Base-by-base conservation (phyloP, 2,888 invertebrate genomes). In the Deroplatys truncata region DNA sequence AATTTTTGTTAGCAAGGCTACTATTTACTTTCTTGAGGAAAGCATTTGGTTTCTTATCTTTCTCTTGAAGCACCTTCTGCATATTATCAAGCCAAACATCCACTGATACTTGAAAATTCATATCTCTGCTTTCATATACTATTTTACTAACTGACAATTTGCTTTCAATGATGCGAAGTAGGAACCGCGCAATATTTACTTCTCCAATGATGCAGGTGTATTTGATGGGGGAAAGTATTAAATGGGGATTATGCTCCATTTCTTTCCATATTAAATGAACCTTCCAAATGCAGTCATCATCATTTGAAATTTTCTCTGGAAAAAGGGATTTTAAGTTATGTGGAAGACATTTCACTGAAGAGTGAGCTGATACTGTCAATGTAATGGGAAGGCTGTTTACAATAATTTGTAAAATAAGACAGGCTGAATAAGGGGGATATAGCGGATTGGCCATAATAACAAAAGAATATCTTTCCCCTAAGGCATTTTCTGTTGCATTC, bases 261-360 rank as follows among this genome's bases (percentile, higher is more conserved):
- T 87, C 83, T 35, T 87, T 89, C 89, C 89, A 89, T 16, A 89
- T 89, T 28, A 89, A 56, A 10, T 25, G 83, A 83, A 87, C 82
- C 7, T 72, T 84, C 16, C 86, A 25, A 35, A 15, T 28, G 16
- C 56, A 29, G 5, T 35, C 35, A 35, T n/a, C 10, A 72, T n/a
- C 72, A 28, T 31, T 20, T 13, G 25, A 35, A 56, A 31, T 72
- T 84, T 15, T 16, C 28, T 28, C 29, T 28, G 49, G 86, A 1
- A 31, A 28, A 35, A 89, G 43, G 25, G 49, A 28, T 31, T n/a
- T 28, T 29, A 87, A 83, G 7, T 49, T 28, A 15, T 72, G n/a
- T 56, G 72, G 56, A 72, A 87, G 15, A 72, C 16, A 13, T 8
- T 43, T 28, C 20, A 89, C 28, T 31, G 89, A 87, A 56, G 89